phyloP scores from a whole-genome alignment of 2,888 invertebrate species.

The Pseudanteris insignis region DNA sequence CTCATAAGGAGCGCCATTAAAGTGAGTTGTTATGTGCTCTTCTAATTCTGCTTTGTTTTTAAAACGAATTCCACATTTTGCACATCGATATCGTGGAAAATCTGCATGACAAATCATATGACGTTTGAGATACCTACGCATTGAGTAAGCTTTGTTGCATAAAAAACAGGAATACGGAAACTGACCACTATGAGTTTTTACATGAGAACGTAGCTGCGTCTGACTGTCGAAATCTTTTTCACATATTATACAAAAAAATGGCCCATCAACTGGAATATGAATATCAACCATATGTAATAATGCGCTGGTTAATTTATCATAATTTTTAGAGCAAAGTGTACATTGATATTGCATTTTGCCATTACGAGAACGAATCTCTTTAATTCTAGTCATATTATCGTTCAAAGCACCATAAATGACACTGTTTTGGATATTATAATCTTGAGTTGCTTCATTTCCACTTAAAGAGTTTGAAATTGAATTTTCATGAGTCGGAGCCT shows the following conservation, averaged over 20 bases:
- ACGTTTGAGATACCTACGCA: slow-evolving; percentile 60
- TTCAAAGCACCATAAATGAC: slow-evolving; percentile 60
- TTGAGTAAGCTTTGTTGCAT: slow-evolving; percentile 59
- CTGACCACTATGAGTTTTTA: slow-evolving; percentile 70
- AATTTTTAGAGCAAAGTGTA: slow-evolving; percentile 59
- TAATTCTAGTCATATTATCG: slow-evolving; percentile 60
- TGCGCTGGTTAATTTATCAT: slow-evolving; percentile 52
- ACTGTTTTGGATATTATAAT: slow-evolving; percentile 36
- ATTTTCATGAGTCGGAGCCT: slow-evolving; percentile 12
- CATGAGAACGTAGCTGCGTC: slow-evolving; percentile 69
- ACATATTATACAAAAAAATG: slow-evolving; percentile 71
- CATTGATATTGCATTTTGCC: slow-evolving; percentile 58
- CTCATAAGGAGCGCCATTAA: slow-evolving; percentile 53
- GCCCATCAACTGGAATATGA: slow-evolving; percentile 59
- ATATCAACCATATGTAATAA: slow-evolving; percentile 59
- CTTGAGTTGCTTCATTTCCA: not conserved
- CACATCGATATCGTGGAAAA: slow-evolving; percentile 59
- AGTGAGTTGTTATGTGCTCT: slow-evolving; percentile 51
- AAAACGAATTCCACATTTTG: slow-evolving; percentile 60
- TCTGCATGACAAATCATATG: slow-evolving; percentile 63
- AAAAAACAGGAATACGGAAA: slow-evolving; percentile 69
- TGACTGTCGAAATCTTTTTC: slow-evolving; percentile 71
- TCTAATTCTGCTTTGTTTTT: slow-evolving; percentile 57
- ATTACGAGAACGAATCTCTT: slow-evolving; percentile 56
- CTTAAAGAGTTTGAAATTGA: slow-evolving; percentile 1